Conservation (phyloP, 2,888 invertebrate genomes). For the Anoncus sp. region DNA sequence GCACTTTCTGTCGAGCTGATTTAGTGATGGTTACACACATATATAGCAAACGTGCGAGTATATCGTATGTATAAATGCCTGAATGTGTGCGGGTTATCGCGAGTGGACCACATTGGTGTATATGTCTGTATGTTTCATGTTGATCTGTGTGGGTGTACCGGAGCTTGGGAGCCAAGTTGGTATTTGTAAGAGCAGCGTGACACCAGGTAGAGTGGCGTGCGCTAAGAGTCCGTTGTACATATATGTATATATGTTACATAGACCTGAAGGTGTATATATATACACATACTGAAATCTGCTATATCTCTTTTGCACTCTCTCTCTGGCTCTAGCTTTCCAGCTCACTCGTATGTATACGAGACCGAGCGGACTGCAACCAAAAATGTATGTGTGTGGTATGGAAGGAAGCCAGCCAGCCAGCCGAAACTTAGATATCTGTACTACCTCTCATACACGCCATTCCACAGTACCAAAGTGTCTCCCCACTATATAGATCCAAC, state of each 20-base stretch:
- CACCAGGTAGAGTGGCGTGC: constrained; percentile 53
- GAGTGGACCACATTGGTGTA: constrained; percentile 44
- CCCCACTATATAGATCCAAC: neutral
- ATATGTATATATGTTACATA: constrained; percentile 19
- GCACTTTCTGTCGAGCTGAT: constrained; percentile 60
- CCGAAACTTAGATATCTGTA: constrained; percentile 31
- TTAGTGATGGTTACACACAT: constrained; percentile 62
- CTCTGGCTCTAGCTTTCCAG: constrained; percentile 24
- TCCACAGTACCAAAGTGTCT: constrained; percentile 3
- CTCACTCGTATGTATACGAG: constrained; percentile 49
- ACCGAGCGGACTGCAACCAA: constrained; percentile 23
- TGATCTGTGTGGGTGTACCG: constrained; percentile 47
- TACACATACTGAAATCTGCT: too few species aligned
- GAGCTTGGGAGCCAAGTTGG: constrained; percentile 21
- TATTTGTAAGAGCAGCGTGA: constrained; percentile 54
- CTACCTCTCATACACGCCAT: too few species aligned
- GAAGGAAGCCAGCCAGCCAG: constrained; percentile 66
- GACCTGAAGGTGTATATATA: neutral
- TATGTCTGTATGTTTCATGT: constrained; percentile 1
- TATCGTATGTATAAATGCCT: constrained; percentile 4
- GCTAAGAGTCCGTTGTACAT: constrained; percentile 45
- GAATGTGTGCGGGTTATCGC: constrained; percentile 30
- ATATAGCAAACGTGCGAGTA: constrained; percentile 40
- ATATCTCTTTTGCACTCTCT: constrained; percentile 40
- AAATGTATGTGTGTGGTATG: constrained; percentile 53